Evolutionary conservation across 2,113 vertebrate species (phyloP).

Genomic region (Nannobrachium achirus): DNA sequence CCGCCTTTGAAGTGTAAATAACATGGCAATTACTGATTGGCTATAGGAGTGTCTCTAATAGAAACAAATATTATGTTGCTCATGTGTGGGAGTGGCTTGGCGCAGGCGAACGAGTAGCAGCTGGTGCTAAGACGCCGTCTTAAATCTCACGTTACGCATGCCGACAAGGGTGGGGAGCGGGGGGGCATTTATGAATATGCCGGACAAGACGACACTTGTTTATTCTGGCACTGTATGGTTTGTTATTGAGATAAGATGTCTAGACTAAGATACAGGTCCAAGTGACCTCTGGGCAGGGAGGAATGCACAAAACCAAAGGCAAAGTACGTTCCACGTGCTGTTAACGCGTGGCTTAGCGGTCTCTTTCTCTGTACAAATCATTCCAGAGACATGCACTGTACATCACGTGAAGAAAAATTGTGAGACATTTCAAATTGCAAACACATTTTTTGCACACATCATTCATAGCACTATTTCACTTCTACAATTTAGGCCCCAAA

Average conservation of each 20-base stretch:
- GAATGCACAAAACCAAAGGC: background rate
- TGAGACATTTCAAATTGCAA: background rate
- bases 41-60: constrained; percentile 60
- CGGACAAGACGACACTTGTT: constrained; percentile 30
- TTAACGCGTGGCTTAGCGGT: background rate
- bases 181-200: constrained; percentile 43
- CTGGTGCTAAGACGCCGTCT: constrained; percentile 68
- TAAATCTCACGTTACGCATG: constrained; percentile 67
- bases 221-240: constrained; percentile 16
- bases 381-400: too few species aligned
- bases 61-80: constrained; percentile 75
- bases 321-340: background rate
- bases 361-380: background rate
- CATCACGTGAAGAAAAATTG: too few species aligned
- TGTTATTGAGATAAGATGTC: background rate
- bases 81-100: constrained; percentile 54
- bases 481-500: background rate
- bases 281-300: background rate
- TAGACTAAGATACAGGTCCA: background rate
- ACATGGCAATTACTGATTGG: constrained; percentile 70
- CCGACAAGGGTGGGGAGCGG: constrained; percentile 18
- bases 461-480: background rate
- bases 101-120: constrained; percentile 65
- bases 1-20: constrained; percentile 70
- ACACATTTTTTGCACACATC: background rate